Conservation (phyloP, 2,797 vertebrate genomes). For the Smutsia temminckii region DNA sequence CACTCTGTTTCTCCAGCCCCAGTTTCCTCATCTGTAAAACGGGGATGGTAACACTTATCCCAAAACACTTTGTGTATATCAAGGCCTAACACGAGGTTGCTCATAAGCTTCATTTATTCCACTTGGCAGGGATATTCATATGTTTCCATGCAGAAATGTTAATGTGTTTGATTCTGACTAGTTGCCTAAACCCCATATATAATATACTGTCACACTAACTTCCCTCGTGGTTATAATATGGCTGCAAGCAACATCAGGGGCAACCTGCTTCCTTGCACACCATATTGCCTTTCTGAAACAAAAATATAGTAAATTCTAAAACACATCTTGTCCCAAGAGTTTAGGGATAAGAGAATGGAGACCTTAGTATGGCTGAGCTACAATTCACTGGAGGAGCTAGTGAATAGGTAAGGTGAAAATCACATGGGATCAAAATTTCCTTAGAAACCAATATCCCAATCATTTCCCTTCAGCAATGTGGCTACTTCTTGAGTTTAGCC, state of each 20-base stretch:
- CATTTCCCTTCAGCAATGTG: not conserved
- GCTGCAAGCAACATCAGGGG: not conserved
- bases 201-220: not conserved
- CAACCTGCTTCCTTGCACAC: not conserved
- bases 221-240: not conserved
- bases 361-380: not conserved
- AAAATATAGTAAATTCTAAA: not conserved
- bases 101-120: not conserved
- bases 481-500: not conserved
- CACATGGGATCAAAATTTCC: not conserved
- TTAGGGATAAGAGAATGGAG: not conserved
- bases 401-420: not conserved
- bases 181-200: not conserved
- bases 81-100: not conserved
- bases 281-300: not conserved
- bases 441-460: not conserved
- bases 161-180: not conserved
- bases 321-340: not conserved
- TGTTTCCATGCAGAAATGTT: not conserved
- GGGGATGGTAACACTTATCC: not conserved
- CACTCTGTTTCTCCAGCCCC: not conserved
- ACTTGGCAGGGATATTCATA: not conserved
- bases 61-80: not conserved
- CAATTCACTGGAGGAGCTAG: not conserved
- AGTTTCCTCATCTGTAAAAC: slow-evolving; percentile 29